phyloP scores from a whole-genome alignment of 2,888 invertebrate species.

The Heliconius cydno region DNA sequence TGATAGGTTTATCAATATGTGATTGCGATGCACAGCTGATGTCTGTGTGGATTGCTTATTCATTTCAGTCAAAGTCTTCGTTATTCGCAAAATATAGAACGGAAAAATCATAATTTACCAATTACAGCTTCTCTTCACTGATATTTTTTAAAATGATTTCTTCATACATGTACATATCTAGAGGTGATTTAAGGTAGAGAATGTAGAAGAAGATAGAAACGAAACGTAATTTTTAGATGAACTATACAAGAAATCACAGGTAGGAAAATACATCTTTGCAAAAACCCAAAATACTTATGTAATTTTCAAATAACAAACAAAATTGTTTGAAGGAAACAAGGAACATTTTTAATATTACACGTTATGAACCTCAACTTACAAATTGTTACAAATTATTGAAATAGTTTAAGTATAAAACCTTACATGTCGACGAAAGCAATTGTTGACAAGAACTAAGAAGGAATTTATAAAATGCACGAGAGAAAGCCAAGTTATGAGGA shows the following conservation, averaged over 20 bases:
- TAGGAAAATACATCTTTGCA: not conserved
- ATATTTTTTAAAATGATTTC: not conserved
- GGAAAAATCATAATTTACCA: not conserved
- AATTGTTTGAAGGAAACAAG: not conserved
- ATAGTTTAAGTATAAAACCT: conserved; percentile 67
- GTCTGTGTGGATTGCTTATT: conserved; percentile 15
- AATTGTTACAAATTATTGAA: conserved; percentile 62
- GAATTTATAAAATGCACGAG: conserved; percentile 74
- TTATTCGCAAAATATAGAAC: conserved; percentile 1
- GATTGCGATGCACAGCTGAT: conserved; percentile 39
- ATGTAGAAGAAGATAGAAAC: not conserved
- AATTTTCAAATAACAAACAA: conserved; percentile 1
- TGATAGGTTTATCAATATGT: conserved; percentile 42
- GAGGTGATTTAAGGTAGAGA: not conserved
- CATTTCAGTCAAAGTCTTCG: conserved; percentile 13
- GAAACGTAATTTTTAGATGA: not conserved
- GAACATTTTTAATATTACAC: conserved; percentile 11
- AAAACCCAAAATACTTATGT: not conserved
- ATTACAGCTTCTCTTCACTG: not conserved
- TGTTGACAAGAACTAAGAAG: conserved; percentile 74
- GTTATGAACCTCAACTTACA: conserved; percentile 47
- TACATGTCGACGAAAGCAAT: conserved; percentile 68
- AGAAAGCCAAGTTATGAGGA: conserved; percentile 70
- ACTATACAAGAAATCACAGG: not conserved
- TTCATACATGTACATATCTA: not conserved